phyloP scores from a whole-genome alignment of 2,888 invertebrate genomes.

The Meganola albula region DNA sequence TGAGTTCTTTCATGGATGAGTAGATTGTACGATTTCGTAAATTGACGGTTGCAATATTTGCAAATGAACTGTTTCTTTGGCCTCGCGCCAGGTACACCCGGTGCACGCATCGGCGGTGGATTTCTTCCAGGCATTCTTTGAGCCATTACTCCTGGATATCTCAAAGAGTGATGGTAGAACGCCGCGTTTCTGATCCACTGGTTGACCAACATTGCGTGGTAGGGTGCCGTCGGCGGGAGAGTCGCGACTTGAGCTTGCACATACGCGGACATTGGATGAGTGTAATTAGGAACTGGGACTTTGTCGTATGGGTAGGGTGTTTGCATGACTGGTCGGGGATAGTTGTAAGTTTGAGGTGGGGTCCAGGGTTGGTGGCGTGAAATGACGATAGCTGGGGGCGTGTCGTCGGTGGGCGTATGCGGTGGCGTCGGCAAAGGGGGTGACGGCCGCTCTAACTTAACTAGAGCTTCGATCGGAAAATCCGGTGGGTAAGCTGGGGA shows the following conservation, averaged over 20 bases:
- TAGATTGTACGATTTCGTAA: constrained; percentile 98
- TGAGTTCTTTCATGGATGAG: constrained; percentile 98
- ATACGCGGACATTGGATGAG: constrained; percentile 65
- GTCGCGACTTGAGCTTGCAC: constrained; percentile 69
- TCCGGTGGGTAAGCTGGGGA: constrained; percentile 78
- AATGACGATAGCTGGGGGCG: constrained; percentile 68
- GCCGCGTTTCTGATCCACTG: constrained; percentile 86
- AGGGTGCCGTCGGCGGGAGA: constrained; percentile 64
- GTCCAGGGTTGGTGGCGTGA: constrained; percentile 63
- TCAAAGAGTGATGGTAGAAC: constrained; percentile 78
- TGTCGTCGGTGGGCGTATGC: constrained; percentile 83
- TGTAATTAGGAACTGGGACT: constrained; percentile 48
- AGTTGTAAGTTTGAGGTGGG: constrained; percentile 54
- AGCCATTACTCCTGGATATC: constrained; percentile 70
- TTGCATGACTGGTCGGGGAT: constrained; percentile 55
- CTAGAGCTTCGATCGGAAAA: constrained; percentile 76
- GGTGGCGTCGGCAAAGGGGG: constrained; percentile 84
- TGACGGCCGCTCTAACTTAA: constrained; percentile 79
- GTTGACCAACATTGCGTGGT: constrained; percentile 81
- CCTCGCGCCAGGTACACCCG: constrained; percentile 76
- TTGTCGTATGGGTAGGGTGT: constrained; percentile 64
- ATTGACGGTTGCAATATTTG: constrained; percentile 97
- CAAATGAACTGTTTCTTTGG: constrained; percentile 95
- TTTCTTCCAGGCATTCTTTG: constrained; percentile 72
- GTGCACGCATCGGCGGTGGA: constrained; percentile 75